A percentile compares a stretch with the other conserved stretches of the same genome.
Conservation (phyloP, 1,140 invertebrate species). For the Triops longicaudatus region DNA sequence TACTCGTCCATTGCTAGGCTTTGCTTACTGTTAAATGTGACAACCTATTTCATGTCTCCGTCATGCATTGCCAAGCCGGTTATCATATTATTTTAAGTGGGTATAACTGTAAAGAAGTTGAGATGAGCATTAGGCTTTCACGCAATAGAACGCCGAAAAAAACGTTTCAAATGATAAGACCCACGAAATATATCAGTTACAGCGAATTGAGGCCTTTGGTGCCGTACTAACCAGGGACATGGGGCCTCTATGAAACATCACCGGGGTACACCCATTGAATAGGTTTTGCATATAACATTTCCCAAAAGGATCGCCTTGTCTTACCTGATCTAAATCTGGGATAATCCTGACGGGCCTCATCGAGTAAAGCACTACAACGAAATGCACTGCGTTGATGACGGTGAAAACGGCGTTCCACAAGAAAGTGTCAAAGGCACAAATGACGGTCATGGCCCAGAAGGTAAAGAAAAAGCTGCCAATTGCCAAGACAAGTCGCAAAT, state of each 20-base stretch:
- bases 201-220: neutral
- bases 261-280: neutral
- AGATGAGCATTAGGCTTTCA: too few species aligned
- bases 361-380: constrained; percentile 67
- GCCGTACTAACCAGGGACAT: neutral
- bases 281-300: too few species aligned
- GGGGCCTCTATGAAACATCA: neutral
- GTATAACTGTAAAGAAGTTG: too few species aligned
- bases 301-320: neutral
- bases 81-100: too few species aligned
- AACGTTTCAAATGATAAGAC: too few species aligned
- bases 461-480: constrained; percentile 66
- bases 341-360: constrained; percentile 70
- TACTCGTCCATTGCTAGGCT: too few species aligned
- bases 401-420: constrained; percentile 78
- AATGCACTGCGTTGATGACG: constrained; percentile 70
- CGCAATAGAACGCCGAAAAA: too few species aligned
- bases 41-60: too few species aligned
- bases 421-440: constrained; percentile 74
- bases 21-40: too few species aligned
- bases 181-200: too few species aligned
- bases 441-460: constrained; percentile 71
- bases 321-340: constrained; percentile 63
- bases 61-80: too few species aligned
- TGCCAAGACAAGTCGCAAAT: constrained; percentile 62